phyloP scores from a whole-genome alignment of 1,140 invertebrate genomes.

The Ganaspis sp. region DNA sequence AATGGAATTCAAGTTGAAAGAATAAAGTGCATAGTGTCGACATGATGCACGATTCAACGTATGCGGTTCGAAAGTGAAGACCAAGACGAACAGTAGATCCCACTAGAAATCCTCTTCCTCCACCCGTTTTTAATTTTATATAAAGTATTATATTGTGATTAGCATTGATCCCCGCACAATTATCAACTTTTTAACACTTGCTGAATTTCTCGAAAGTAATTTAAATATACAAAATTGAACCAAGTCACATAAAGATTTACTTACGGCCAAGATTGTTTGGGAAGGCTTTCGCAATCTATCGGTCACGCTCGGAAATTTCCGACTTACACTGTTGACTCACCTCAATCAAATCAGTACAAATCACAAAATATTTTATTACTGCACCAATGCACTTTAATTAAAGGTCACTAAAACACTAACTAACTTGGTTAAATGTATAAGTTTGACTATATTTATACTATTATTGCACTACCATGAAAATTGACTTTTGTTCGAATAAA shows the following conservation, averaged over 20 bases:
- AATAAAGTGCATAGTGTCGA: slow-evolving; percentile 34
- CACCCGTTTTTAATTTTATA: neutral
- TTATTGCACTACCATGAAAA: neutral
- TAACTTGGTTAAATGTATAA: neutral
- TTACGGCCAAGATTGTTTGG: slow-evolving; percentile 75
- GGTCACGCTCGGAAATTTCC: slow-evolving; percentile 64
- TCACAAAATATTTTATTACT: slow-evolving; percentile 48
- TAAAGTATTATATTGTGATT: slow-evolving; percentile 37
- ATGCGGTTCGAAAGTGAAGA: slow-evolving; percentile 42
- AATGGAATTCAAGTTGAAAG: neutral
- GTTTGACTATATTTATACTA: slow-evolving; percentile 10
- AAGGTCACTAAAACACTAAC: neutral
- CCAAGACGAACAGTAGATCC: slow-evolving; percentile 14
- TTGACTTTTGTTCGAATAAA: neutral
- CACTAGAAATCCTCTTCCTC: slow-evolving; percentile 7
- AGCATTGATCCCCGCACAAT: neutral
- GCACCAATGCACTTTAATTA: neutral
- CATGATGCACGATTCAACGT: slow-evolving; percentile 60
- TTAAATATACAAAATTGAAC: slow-evolving; percentile 51
- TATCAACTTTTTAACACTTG: neutral
- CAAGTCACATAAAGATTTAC: slow-evolving; percentile 67
- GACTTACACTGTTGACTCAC: slow-evolving; percentile 30
- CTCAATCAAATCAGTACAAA: neutral
- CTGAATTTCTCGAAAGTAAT: slow-evolving; percentile 33
- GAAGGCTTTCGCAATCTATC: slow-evolving; percentile 73